Evolutionary conservation across 2,797 vertebrate genomes (phyloP), one percentile per base, ranked within the genome.

Genomic region (Rallus crepitans): DNA sequence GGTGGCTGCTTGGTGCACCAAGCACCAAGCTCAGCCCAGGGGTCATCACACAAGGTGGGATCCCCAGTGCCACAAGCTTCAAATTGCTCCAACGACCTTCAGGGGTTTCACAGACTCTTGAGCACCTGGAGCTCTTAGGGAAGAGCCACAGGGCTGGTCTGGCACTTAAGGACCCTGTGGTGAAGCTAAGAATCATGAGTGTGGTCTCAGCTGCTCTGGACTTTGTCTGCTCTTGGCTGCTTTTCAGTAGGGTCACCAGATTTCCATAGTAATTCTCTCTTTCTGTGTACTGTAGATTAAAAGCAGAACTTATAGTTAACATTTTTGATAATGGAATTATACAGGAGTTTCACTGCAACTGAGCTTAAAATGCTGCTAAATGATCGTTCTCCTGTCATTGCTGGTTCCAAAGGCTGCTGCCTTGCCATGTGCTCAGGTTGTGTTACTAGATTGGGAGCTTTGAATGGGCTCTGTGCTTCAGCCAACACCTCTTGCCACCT

Each of bases 341-440:
- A 19, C 50, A 60, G 57, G 68, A 87, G 24, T 85, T 92, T 82
- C 6, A 10, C 77, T 83, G 28, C 52, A 30, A 87, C 76, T 71
- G 57, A 83, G 72, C 45, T 86, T 69, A 9, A 81, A 81, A 33
- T 14, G 39, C 48, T 28, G 59, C 72, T 75, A 28, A 75, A 40
- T 75, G 27, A 31, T 7, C 57, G 5, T 63, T 59, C 71, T 87
- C 56, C 57, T 93, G 77, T 59, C 83, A 59, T 68, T 61, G 4
- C 55, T n/a, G 70, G 23, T 65, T 78, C 61, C 21, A 16, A 78
- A 71, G 6, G 3, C 50, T 71, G 73, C 71, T 60, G 59, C 11
- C 48, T 84, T 48, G 70, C 84, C 89, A 53, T 31, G 65, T 90
- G 95, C 93, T 90, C 91, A 25, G 75, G 77, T 94, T 47, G 79